Evolutionary conservation across 2,888 invertebrate genomes (phyloP).

Genomic region (Blastobasis adustella): DNA sequence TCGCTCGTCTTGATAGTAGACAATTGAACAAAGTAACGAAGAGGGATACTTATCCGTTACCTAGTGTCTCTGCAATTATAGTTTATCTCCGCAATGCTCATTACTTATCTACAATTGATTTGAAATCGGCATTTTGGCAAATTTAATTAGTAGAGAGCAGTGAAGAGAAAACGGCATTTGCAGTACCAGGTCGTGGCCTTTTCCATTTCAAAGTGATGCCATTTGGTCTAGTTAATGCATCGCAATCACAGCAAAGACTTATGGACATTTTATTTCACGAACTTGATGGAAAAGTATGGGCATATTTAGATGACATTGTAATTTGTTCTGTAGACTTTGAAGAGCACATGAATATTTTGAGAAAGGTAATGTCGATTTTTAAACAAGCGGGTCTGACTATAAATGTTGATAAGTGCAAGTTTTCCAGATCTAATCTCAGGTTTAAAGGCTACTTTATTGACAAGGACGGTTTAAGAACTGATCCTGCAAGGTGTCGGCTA

Average conservation of each 20-base stretch:
- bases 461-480: conserved; percentile 9
- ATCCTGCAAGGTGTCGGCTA: conserved; percentile 13
- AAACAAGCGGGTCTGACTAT: conserved; percentile 1
- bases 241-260: conserved; percentile 6
- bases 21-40: no score
- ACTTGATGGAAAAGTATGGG: no score
- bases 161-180: conserved; percentile 13
- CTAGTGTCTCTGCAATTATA: no score
- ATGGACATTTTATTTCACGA: no score
- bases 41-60: no score
- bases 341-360: no score
- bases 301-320: no score
- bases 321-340: no score
- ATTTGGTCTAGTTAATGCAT: conserved; percentile 5
- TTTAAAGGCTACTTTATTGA: conserved; percentile 12
- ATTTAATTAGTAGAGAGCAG: conserved; percentile 8
- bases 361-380: no score
- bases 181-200: conserved; percentile 1
- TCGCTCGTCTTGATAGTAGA: no score
- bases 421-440: conserved; percentile 4
- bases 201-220: conserved; percentile 10
- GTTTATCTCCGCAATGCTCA: no score
- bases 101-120: conserved; percentile 11
- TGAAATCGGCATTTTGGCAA: conserved; percentile 16
- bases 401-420: conserved; percentile 7